A percentile compares a stretch with the other conserved stretches of the same genome.
Evolutionary conservation across 2,113 vertebrate species (phyloP).

Genomic region (Gymnocephalus cernua): DNA sequence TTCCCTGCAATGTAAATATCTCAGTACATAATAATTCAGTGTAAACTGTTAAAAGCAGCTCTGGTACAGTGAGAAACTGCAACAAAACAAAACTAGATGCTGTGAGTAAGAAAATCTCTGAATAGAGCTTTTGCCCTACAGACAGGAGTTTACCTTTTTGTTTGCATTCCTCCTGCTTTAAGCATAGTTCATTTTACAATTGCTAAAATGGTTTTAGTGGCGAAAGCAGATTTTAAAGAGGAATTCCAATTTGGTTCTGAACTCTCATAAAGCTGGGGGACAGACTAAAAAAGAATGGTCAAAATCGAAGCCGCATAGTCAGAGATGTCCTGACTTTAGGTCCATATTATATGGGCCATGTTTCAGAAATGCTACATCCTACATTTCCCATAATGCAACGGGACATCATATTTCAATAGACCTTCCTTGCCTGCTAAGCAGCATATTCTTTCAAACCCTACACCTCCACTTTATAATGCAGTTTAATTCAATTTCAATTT

Average conservation of each 20-base stretch:
- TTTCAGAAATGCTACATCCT: not conserved
- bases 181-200: not conserved
- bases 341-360: not conserved
- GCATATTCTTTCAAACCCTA: not conserved
- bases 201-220: not conserved
- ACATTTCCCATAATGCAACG: not conserved
- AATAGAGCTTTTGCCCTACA: not conserved
- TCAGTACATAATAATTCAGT: constrained; percentile 55
- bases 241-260: not conserved
- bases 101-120: not conserved
- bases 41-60: constrained; percentile 58
- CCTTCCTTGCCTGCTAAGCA: not conserved
- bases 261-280: not conserved
- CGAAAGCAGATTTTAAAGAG: not conserved
- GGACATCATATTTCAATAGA: not conserved
- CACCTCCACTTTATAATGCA: not conserved
- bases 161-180: not conserved
- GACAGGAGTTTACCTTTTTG: not conserved
- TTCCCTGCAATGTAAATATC: constrained; percentile 56
- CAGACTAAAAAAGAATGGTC: not conserved
- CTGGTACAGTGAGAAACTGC: not conserved
- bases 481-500: too few species aligned
- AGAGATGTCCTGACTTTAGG: not conserved
- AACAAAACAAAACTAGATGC: not conserved
- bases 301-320: not conserved